Evolutionary conservation across 2,888 invertebrate species (phyloP).

Genomic region (Diaprepes abbreviatus): DNA sequence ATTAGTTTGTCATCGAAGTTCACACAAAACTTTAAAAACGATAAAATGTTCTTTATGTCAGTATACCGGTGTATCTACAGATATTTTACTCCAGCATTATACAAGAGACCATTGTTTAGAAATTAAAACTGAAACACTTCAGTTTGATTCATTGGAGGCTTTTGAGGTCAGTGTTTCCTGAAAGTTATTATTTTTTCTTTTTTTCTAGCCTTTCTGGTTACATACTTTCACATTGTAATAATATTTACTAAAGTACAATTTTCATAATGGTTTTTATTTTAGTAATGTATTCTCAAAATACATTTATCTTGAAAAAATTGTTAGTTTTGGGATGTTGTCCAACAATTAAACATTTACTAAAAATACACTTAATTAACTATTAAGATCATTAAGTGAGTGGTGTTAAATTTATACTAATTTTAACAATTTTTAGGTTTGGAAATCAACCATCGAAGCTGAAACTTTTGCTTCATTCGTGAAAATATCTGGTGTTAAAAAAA

Average conservation of each 20-base stretch:
- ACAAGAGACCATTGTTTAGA: constrained; percentile 3
- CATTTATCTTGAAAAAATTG: too few relatives aligned
- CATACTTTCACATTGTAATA: background rate
- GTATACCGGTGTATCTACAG: constrained; percentile 1
- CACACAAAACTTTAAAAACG: too few relatives aligned
- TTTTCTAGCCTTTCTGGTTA: background rate
- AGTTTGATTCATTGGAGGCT: constrained; percentile 16
- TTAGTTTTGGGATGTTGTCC: too few relatives aligned
- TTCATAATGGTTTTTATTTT: too few relatives aligned
- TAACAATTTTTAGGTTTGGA: constrained; percentile 5
- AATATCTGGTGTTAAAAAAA: background rate
- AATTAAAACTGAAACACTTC: constrained; percentile 1
- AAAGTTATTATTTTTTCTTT: background rate
- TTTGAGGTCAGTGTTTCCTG: constrained; percentile 8
- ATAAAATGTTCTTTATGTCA: too few relatives aligned
- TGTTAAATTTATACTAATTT: too few relatives aligned
- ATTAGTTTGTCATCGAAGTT: too few relatives aligned
- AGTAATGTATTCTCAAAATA: too few relatives aligned
- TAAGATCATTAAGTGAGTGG: too few relatives aligned
- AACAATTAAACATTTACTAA: too few relatives aligned
- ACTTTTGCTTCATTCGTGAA: constrained; percentile 5
- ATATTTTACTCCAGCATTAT: constrained; percentile 9
- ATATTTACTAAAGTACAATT: too few relatives aligned
- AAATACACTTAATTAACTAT: too few relatives aligned
- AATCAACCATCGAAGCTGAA: background rate